Percentiles rank a stretch among this genome's conserved stretches.
Evolutionary conservation across 2,113 vertebrate species (phyloP).

Genomic region (Erythrocebus patas): DNA sequence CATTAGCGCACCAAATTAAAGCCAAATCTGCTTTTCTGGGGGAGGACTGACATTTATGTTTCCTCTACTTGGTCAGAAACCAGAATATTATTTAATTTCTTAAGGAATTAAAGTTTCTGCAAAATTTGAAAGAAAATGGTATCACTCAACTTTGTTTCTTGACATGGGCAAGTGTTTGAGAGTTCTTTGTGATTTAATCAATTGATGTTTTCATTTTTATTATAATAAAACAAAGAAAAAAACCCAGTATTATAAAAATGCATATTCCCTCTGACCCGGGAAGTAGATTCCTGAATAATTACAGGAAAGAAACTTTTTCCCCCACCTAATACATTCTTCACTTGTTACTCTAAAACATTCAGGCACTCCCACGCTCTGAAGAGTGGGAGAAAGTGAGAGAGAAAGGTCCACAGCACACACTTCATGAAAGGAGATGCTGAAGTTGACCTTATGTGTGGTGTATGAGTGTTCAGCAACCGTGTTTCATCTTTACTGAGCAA

Average conservation of each 20-base stretch:
- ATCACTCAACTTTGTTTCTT: neutral
- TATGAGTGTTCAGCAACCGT: neutral
- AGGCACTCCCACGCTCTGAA: neutral
- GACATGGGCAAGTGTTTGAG: neutral
- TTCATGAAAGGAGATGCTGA: neutral
- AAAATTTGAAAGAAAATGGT: neutral
- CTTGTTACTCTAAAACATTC: neutral
- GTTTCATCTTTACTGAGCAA: neutral
- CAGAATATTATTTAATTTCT: slow-evolving; percentile 20
- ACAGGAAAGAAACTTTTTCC: neutral
- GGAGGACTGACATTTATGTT: slow-evolving; percentile 30
- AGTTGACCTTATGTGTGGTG: neutral
- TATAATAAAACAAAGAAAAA: neutral
- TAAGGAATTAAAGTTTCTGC: slow-evolving; percentile 4
- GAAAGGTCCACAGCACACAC: neutral
- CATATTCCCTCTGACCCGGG: neutral
- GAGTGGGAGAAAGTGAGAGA: neutral
- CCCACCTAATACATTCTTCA: neutral
- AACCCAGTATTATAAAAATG: neutral
- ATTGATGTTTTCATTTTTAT: neutral
- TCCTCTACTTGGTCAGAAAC: slow-evolving; percentile 22
- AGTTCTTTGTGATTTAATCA: neutral
- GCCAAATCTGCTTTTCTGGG: slow-evolving; percentile 15
- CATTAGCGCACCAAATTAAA: neutral
- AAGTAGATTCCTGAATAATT: neutral